Base-by-base conservation (phyloP, 2,888 invertebrate genomes). In the Bedellia somnulentella region DNA sequence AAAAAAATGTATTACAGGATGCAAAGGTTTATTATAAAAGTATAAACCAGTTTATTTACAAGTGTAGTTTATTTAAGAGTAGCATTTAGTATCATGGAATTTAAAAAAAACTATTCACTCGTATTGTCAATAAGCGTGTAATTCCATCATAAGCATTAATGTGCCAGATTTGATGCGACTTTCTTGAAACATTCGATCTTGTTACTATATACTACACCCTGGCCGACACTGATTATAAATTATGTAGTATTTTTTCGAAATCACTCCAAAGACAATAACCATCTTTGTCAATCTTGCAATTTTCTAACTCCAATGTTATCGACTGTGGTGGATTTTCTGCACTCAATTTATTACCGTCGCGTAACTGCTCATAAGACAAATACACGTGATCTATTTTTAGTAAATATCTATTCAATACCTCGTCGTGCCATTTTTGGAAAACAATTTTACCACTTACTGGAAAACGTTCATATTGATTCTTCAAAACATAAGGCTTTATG, bases 381-480 rank as follows among this genome's bases (percentile, higher is more conserved):
- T 75, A 75, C 0, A 75, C 52, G 45, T 59, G 73, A 33, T 62
- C 42, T 11, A 68, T 42, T 48, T 55, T 66, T 9, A 67, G 43
- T 27, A 52, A 57, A 35, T 43, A 43, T 27, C 37, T 33, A 1
- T 46, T 43, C 2, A 36, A 36, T 3, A 35, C 31, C 8, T 25
- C 31, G 35, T 64, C 50, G 1, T 36, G 37, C 66, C 66, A 73
- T 39, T 59, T 67, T 37, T 73, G 64, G 27, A 71, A 67, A 0
- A 71, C 61, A 11, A 75, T 38, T 37, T 71, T 73, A 0, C 73
- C 68, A 1, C 73, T 64, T 1, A 59, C 44, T 0, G 73, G 73
- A 0, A 48, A 46, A 2, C 46, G 37, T 41, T 70, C 63, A 36
- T 53, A 42, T 24, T 64, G 70, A 4, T 58, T 37, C 8, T 36